phyloP scores from a whole-genome alignment of 2,888 invertebrate species.

The Thelaira solivaga region DNA sequence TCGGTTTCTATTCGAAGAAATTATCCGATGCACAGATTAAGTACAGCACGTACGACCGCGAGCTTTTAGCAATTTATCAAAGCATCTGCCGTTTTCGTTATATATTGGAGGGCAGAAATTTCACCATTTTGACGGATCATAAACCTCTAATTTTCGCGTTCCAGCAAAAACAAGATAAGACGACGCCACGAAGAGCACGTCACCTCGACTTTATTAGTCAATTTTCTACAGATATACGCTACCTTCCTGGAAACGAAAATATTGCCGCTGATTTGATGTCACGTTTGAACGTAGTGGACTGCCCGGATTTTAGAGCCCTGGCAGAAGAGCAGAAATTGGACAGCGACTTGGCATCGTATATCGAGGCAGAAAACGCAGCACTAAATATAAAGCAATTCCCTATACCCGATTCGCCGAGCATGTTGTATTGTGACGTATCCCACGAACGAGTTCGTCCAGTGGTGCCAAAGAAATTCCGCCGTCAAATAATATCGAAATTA shows the following conservation, averaged over 20 bases:
- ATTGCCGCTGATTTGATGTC: neutral
- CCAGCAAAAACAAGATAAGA: neutral
- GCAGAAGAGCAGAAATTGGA: neutral
- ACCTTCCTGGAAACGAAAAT: neutral
- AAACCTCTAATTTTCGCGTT: neutral
- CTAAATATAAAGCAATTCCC: no score
- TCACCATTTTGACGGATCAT: neutral
- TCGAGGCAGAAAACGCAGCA: no score
- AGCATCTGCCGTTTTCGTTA: neutral
- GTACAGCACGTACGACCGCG: neutral
- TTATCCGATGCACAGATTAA: no score
- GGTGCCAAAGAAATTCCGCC: neutral
- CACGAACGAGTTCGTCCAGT: neutral
- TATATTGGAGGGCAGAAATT: no score
- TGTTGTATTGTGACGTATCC: neutral
- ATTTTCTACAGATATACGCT: neutral
- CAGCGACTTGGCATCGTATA: no score
- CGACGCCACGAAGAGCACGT: neutral
- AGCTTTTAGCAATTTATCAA: neutral
- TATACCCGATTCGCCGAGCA: neutral
- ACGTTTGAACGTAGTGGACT: neutral
- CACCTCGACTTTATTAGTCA: neutral
- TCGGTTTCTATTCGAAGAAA: neutral
- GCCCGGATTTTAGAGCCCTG: neutral
- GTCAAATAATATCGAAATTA: neutral